Evolutionary conservation across 2,113 vertebrate genomes (phyloP), one percentile per base, ranked within the genome.

Genomic region (Macquaria ambigua): DNA sequence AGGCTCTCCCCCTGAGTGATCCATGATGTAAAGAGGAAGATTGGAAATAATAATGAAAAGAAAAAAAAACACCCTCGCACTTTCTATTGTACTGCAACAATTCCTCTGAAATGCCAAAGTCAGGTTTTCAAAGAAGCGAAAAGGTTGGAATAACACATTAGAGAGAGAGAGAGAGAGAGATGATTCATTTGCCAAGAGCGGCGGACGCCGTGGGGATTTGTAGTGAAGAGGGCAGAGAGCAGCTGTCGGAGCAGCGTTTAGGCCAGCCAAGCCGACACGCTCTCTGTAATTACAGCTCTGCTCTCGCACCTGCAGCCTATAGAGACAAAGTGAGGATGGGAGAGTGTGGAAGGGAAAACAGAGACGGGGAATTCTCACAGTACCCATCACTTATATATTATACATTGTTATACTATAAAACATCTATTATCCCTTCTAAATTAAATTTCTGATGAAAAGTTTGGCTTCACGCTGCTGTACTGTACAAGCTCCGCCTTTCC

Each of bases 191-290:
- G 56, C 18, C 0, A 10, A 25, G 21, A 73, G 18, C 9, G 5
- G 61, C 20, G 1, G 16, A 25, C 70, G 70, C 8, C 18, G 53
- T n/a, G 15, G 31, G 52, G 31, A 62, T 55, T 63, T 21, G 18
- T 25, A 11, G 74, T 4, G 20, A 10, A 3, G 79, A 66, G 82
- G 52, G 79, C 87, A 86, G 52, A 63, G 80, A 80, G 78, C 78
- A 79, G 74, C 61, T 74, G 77, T 63, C 3, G 1, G 25, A 52
- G 7, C 72, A n/a, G 63, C 2, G 16, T 48, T 77, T 53, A n/a
- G 79, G 64, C 25, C 55, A 81, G 64, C 25, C 55, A 34, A 20
- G 39, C 70, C 6, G 16, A 18, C 74, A 15, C 3, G 3, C 67
- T 61, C 43, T 10, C 56, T 41, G 61, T 69, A 70, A 89, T 84